Conservation (phyloP, 2,888 invertebrate species). For the Cephus runcator region DNA sequence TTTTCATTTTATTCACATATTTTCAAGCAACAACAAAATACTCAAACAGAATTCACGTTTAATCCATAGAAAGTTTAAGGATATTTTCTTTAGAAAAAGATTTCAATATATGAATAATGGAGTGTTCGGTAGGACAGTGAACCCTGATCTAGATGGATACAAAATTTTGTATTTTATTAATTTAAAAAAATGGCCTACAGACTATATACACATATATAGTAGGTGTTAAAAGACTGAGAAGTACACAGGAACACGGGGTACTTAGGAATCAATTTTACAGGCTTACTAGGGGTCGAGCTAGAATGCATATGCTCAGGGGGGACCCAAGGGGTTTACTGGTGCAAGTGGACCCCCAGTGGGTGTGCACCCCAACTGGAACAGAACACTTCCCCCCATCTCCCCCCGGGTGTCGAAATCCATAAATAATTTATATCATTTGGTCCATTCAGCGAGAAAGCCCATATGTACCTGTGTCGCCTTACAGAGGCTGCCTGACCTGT, state of each 20-base stretch:
- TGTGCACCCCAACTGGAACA: constrained; percentile 48
- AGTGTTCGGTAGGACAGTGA: no score
- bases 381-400: constrained; percentile 31
- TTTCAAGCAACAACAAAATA: no score
- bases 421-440: constrained; percentile 66
- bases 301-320: constrained; percentile 63
- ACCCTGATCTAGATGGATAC: no score
- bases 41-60: neutral
- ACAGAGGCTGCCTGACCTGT: constrained; percentile 34
- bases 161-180: neutral
- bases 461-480: constrained; percentile 64
- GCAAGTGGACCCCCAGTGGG: constrained; percentile 61
- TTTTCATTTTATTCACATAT: no score
- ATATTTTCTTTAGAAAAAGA: neutral
- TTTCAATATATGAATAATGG: neutral
- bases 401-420: constrained; percentile 63
- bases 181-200: neutral
- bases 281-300: constrained; percentile 42
- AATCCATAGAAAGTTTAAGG: constrained; percentile 4
- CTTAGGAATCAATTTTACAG: constrained; percentile 62
- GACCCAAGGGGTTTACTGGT: constrained; percentile 55
- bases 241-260: constrained; percentile 52
- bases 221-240: constrained; percentile 58
- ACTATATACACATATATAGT: constrained; percentile 22
- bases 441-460: constrained; percentile 58